phyloP scores from a whole-genome alignment of 2,797 vertebrate species.

The Hoplostethus atlanticus region DNA sequence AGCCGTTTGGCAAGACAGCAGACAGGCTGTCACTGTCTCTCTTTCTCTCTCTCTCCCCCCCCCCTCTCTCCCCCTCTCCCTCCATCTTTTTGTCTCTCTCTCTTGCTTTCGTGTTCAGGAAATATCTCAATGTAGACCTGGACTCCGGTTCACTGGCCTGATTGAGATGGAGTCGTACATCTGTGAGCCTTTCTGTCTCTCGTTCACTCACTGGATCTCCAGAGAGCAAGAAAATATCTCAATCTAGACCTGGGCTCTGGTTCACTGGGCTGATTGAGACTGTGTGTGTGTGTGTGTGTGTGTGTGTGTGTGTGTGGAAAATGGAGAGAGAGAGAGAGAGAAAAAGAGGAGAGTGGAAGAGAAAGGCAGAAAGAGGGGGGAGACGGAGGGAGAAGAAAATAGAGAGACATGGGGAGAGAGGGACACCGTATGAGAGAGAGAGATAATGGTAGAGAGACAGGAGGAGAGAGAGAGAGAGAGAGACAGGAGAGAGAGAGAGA shows the following conservation, averaged over 20 bases:
- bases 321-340: neutral
- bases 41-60: slow-evolving; percentile 3
- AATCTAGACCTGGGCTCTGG: slow-evolving; percentile 52
- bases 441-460: neutral
- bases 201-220: slow-evolving; percentile 35
- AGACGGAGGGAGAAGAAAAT: neutral
- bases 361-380: neutral
- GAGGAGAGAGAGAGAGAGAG: too few species aligned
- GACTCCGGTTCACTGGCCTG: slow-evolving; percentile 46
- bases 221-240: slow-evolving; percentile 60
- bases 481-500: neutral
- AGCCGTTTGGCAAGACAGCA: slow-evolving; percentile 45
- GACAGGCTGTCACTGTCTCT: slow-evolving; percentile 12
- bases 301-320: slow-evolving; percentile 9
- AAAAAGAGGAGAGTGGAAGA: slow-evolving; percentile 4
- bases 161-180: slow-evolving; percentile 58
- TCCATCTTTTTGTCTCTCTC: slow-evolving; percentile 17
- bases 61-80: neutral
- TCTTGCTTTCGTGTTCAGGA: slow-evolving; percentile 20
- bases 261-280: slow-evolving; percentile 60
- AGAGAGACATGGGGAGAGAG: neutral
- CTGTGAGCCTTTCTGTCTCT: slow-evolving; percentile 36
- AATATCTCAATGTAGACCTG: slow-evolving; percentile 25
- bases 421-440: neutral
- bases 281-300: slow-evolving; percentile 28